Conservation (phyloP, 2,888 invertebrate species). For the Fissipunctia ypsillon region DNA sequence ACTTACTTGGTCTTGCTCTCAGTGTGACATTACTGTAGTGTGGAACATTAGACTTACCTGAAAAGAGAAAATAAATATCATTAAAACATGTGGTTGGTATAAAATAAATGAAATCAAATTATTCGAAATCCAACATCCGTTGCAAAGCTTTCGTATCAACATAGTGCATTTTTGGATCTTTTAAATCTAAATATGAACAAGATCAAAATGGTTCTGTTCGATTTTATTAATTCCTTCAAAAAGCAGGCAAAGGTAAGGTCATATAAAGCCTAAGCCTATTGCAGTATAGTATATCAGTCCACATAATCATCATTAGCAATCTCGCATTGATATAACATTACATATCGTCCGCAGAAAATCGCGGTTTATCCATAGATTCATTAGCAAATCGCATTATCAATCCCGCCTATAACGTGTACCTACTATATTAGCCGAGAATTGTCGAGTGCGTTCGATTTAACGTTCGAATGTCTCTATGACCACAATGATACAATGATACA, state of each 20-base stretch:
- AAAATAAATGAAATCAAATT: background rate
- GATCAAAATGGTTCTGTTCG: background rate
- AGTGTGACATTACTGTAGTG: background rate
- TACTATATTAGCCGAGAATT: constrained; percentile 69
- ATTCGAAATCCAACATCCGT: background rate
- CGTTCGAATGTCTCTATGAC: constrained; percentile 67
- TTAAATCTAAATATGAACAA: background rate
- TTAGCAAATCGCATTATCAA: constrained; percentile 75
- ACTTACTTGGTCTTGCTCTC: constrained; percentile 43
- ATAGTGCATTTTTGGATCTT: background rate
- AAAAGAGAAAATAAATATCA: constrained; percentile 28
- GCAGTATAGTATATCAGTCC: constrained; percentile 19
- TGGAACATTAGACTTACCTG: constrained; percentile 47
- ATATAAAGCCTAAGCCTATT: background rate
- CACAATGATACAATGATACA: too few species aligned
- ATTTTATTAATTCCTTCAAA: constrained; percentile 6
- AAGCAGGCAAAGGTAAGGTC: background rate
- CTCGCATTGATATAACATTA: constrained; percentile 39
- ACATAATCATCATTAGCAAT: constrained; percentile 35
- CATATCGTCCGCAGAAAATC: constrained; percentile 62
- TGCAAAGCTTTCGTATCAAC: background rate
- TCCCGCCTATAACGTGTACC: constrained; percentile 58
- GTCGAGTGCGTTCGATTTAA: constrained; percentile 74
- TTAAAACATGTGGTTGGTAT: background rate
- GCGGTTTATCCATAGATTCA: constrained; percentile 70